A percentile compares a stretch with the other conserved stretches of the same genome.
phyloP scores from a whole-genome alignment of 2,113 vertebrate genomes.

The Chloroceryle aenea region DNA sequence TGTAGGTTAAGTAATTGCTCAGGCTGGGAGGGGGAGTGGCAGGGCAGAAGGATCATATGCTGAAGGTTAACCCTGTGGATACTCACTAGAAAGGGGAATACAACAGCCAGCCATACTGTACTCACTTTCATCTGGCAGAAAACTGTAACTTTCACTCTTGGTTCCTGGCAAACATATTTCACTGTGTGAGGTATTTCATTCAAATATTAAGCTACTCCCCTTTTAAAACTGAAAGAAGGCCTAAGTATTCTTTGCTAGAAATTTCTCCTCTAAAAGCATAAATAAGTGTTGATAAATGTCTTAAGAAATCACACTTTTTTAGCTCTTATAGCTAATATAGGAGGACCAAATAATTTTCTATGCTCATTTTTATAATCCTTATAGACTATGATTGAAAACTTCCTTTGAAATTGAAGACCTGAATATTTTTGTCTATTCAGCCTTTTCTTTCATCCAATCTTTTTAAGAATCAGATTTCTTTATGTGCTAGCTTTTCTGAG shows the following conservation, averaged over 20 bases:
- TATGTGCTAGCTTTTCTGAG: not conserved
- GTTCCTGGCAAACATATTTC: slow-evolving; percentile 18
- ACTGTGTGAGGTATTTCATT: not conserved
- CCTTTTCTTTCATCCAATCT: not conserved
- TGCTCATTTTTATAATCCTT: not conserved
- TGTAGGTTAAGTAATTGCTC: not conserved
- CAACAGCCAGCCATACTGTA: not conserved
- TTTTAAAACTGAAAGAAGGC: not conserved
- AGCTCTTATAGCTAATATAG: not conserved
- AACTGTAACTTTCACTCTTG: not conserved
- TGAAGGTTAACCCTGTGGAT: not conserved
- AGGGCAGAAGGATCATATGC: not conserved
- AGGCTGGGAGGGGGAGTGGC: not conserved
- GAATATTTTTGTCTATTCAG: slow-evolving; percentile 15
- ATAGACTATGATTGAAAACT: slow-evolving; percentile 28
- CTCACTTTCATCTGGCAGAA: slow-evolving; percentile 6
- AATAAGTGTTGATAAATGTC: not conserved
- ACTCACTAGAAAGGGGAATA: not conserved
- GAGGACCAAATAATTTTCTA: not conserved
- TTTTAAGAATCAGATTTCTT: not conserved
- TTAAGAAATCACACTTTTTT: not conserved
- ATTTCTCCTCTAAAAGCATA: not conserved
- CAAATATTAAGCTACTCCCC: not conserved
- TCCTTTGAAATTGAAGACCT: slow-evolving; percentile 18
- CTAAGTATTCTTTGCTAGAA: not conserved